Percentiles rank a stretch among this genome's conserved stretches.
Conservation (phyloP, 1,140 invertebrate species). For the Trinorchestia longiramus region DNA sequence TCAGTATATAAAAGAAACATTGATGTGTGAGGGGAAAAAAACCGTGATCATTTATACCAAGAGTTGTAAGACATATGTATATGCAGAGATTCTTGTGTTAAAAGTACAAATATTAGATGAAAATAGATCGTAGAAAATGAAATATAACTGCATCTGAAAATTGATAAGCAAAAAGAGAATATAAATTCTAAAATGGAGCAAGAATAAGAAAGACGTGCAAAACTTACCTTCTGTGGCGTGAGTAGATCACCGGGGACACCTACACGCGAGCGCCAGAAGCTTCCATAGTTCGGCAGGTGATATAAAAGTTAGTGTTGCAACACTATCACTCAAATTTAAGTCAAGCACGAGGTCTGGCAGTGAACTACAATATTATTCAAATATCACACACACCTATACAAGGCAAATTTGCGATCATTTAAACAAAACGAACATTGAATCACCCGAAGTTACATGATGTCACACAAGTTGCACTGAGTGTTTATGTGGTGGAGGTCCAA, state of each 20-base stretch:
- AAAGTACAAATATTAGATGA: too few relatives aligned
- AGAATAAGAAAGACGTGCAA: background rate
- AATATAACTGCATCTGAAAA: background rate
- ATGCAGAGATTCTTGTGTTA: too few relatives aligned
- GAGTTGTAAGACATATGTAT: too few relatives aligned
- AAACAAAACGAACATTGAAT: background rate
- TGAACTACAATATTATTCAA: background rate
- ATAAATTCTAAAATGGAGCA: background rate
- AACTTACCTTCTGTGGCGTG: background rate
- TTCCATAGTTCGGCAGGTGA: background rate
- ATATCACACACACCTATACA: background rate
- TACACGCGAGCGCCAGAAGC: background rate
- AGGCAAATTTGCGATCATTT: background rate
- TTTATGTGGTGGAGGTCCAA: background rate
- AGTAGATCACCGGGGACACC: background rate
- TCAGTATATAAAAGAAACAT: too few relatives aligned
- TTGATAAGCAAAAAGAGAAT: background rate
- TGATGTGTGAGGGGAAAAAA: too few relatives aligned
- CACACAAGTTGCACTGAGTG: background rate
- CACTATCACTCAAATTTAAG: background rate
- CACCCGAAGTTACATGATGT: too few relatives aligned
- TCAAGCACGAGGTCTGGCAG: background rate
- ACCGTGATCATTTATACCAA: too few relatives aligned
- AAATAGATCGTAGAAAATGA: background rate
- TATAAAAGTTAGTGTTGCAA: background rate